Base-by-base conservation (phyloP, 2,113 vertebrate genomes). In the Tachysurus vachellii region DNA sequence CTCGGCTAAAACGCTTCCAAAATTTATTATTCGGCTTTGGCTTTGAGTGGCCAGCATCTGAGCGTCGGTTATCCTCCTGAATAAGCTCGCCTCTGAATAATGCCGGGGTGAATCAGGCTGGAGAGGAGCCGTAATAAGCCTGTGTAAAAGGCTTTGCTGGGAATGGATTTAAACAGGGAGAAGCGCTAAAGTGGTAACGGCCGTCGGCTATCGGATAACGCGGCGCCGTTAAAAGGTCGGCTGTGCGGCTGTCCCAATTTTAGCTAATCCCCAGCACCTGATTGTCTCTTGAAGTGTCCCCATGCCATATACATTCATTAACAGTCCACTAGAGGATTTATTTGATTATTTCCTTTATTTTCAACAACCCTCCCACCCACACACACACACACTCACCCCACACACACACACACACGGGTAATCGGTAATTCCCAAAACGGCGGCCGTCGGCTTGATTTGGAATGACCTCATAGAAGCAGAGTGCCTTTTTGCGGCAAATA, bases 231-330 rank as follows among this genome's bases (percentile, higher is more conserved):
- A 93, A 95, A 94, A 94, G 94, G 92, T 94, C 93, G 93, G 86
- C 59, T 90, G 86, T 91, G 89, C 79, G 86, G 80, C 86, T 87
- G 79, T 91, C 86, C 92, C 93, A 94, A 93, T 95, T 95, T 95
- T 80, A 91, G 89, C 90, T 94, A 95, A 95, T 94, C 92, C 92
- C 90, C 88, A 62, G 86, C 71, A 86, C 92, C 91, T 93, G 92
- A 94, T 95, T 94, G 92, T 93, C 93, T 93, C 88, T 91, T 94
- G 91, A 95, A 95, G 94, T 94, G 94, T 91, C 92, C 91, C 92
- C 93, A 91, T 94, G 86, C 90, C 89, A 85, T 92, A 89, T 92
- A 91, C 86, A 86, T 93, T 94, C 91, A 95, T 94, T 89, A 91
- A 89, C 90, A 90, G 89, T 86, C 91, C 91, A 91, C 92, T 90